Evolutionary conservation across 2,888 invertebrate species (phyloP), one percentile per base, ranked within the genome.

Genomic region (Schizaphis graminum): DNA sequence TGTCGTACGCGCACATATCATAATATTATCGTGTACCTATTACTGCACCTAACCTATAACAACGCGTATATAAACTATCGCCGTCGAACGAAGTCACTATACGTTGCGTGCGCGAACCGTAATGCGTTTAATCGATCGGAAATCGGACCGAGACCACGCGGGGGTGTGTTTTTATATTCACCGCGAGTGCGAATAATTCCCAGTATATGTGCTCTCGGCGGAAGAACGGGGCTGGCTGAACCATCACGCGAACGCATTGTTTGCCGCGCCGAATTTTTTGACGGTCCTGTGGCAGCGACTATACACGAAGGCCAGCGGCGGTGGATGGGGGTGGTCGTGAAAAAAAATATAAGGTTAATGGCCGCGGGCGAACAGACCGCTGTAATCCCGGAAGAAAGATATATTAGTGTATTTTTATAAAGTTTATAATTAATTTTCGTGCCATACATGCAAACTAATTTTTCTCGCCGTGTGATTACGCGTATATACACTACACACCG

Each of bases 341-440:
- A 67, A 61, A 53, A 84, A 86, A 86, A 47, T 47, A 47, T 47
- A 57, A 57, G 57, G 57, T 89, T 57, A 61, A 89, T 16, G 89
- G 89, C 41, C 44, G 57, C 89, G 13, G 8, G 77, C 13, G 28
- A 57, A 89, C 53, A 89, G 57, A 44, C 89, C 89, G 41, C 28
- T 44, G 57, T 44, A 61, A 41, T 89, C 89, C 86, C 89, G 28
- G 57, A 89, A 89, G 89, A 89, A 89, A 89, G 35, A 89, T 35
- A 89, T 89, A 89, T 57, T 89, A 61, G 89, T 57, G 57, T 57
- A 61, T 89, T 89, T 89, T 89, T 89, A 61, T 57, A 89, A 57
- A 89, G 89, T 89, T 89, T 89, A 57, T 61, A 89, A 89, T 89
- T 89, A 89, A 89, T 89, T 89, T 89, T 44, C 89, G 57, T 44